Evolutionary conservation across 2,888 invertebrate species (phyloP).

Genomic region (Nemotelus nigrinus): DNA sequence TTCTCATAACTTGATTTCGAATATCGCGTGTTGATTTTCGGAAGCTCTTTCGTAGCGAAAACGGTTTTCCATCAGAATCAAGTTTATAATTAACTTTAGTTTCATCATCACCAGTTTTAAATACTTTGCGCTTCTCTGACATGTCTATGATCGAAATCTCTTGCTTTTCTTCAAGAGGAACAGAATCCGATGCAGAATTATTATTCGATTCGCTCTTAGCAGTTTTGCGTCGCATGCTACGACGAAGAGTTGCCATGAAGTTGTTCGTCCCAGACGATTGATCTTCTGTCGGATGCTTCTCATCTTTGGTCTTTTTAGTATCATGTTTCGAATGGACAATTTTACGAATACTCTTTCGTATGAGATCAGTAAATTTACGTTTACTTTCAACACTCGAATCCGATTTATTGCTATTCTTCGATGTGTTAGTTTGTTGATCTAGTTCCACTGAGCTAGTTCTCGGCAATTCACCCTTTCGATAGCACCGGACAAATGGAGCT

Average conservation of each 20-base stretch:
- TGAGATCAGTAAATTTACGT: conserved; percentile 51
- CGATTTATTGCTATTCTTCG: conserved; percentile 55
- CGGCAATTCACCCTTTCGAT: conserved; percentile 55
- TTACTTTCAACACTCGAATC: conserved; percentile 53
- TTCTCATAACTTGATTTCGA: conserved; percentile 60
- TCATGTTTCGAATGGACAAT: conserved; percentile 57
- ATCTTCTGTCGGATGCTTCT: conserved; percentile 20
- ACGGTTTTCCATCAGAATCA: conserved; percentile 54
- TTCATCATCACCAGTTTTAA: conserved; percentile 26
- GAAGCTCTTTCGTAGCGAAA: conserved; percentile 60
- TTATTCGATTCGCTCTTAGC: conserved; percentile 41
- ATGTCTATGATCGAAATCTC: conserved; percentile 61
- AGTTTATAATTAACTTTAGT: conserved; percentile 54
- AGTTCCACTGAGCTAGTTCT: conserved; percentile 7
- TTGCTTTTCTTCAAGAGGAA: conserved; percentile 39
- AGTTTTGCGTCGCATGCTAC: conserved; percentile 60
- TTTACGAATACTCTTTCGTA: conserved; percentile 62
- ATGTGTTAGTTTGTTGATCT: conserved; percentile 49
- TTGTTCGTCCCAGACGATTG: conserved; percentile 1
- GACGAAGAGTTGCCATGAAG: conserved; percentile 57
- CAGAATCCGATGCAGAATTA: not conserved
- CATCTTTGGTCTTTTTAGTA: conserved; percentile 26
- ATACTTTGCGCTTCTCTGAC: conserved; percentile 56
- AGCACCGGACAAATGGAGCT: conserved; percentile 61
- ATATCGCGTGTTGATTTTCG: conserved; percentile 61